A percentile compares a stretch with the other conserved stretches of the same genome.
Evolutionary conservation across 53 echinoderm and acorn worm genomes (phyloP).

Genomic region (Patiria pectinifera): DNA sequence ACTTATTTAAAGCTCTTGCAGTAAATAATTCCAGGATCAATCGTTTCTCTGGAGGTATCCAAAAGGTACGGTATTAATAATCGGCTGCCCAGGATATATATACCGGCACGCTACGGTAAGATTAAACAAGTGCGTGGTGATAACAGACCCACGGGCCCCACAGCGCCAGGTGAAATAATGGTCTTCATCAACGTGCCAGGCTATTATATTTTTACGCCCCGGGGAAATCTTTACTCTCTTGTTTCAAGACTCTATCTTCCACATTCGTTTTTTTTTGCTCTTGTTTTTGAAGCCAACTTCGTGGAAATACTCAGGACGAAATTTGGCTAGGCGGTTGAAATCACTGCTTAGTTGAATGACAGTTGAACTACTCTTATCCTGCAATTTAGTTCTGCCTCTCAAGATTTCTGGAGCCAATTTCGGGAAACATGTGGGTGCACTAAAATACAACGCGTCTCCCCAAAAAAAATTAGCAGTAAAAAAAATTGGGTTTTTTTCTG

Average conservation of each 20-base stretch:
- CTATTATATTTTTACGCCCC: slow-evolving; percentile 8
- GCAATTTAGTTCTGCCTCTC: no score
- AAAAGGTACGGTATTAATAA: background rate
- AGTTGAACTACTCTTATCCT: no score
- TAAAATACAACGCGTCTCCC: no score
- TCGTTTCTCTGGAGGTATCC: background rate
- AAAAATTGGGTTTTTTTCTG: no score
- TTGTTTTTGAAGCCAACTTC: background rate
- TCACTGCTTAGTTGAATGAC: no score
- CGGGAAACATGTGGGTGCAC: no score
- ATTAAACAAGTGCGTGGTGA: background rate
- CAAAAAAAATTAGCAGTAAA: no score
- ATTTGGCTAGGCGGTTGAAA: no score
- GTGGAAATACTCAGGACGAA: no score
- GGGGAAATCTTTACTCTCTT: slow-evolving; percentile 2
- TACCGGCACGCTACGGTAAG: no score
- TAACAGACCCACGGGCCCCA: background rate
- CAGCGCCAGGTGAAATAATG: slow-evolving; percentile 13
- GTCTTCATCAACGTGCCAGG: slow-evolving; percentile 17
- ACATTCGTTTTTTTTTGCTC: background rate
- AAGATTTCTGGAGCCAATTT: no score
- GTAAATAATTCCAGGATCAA: background rate
- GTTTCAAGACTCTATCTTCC: background rate
- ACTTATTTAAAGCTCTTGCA: background rate
- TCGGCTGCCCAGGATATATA: slow-evolving; percentile 10